Conservation (phyloP, 2,797 vertebrate genomes). For the Tokudaia muenninki region DNA sequence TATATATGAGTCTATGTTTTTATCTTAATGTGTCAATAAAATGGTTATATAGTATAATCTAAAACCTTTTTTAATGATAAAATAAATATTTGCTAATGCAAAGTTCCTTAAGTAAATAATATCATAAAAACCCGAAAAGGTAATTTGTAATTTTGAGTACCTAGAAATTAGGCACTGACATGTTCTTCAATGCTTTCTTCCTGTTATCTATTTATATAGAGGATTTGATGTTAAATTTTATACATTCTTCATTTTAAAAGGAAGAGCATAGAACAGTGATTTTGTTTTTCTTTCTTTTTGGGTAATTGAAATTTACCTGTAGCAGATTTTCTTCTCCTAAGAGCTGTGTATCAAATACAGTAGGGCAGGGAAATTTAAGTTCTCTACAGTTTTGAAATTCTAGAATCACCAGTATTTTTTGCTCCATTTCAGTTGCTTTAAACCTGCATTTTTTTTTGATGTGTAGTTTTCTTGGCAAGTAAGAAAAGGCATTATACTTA, state of each 20-base stretch:
- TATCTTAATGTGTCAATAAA: not conserved
- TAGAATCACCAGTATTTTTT: not conserved
- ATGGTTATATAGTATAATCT: not conserved
- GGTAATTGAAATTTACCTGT: constrained; percentile 18
- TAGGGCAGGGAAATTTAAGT: not conserved
- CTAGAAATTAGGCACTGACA: not conserved
- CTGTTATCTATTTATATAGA: not conserved
- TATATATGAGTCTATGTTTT: not conserved
- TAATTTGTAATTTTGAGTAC: not conserved
- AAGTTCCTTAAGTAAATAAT: constrained; percentile 23
- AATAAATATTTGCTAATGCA: not conserved
- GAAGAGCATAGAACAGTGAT: not conserved
- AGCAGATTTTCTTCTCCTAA: not conserved
- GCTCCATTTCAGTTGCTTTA: not conserved
- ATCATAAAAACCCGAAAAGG: not conserved
- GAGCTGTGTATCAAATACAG: not conserved
- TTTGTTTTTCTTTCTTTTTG: not conserved
- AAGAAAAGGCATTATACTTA: not conserved
- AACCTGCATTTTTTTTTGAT: not conserved
- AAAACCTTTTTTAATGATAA: not conserved
- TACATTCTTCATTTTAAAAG: not conserved
- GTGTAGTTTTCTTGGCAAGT: constrained; percentile 48
- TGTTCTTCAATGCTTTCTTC: not conserved
- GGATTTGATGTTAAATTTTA: constrained; percentile 20
- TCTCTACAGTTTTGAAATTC: constrained; percentile 38